Conservation (phyloP, 92 coral and sea anemone genomes). For the Heteractis magnifica region DNA sequence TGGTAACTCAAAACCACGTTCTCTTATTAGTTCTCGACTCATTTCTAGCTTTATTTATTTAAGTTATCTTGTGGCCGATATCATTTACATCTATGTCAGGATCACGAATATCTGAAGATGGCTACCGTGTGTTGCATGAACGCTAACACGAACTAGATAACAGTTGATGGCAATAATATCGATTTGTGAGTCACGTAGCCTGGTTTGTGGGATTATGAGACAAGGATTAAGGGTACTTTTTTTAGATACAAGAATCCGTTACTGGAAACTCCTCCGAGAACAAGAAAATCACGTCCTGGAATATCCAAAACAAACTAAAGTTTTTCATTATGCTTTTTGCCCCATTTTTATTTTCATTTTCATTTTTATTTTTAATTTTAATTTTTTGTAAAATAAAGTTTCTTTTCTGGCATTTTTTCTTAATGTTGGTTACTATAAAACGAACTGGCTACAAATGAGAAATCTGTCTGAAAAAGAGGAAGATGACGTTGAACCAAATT, state of each 20-base stretch:
- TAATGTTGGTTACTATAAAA: too few relatives aligned
- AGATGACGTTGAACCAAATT: not conserved
- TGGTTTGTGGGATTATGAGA: not conserved
- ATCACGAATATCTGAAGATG: not conserved
- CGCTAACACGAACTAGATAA: not conserved
- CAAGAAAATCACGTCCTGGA: too few relatives aligned
- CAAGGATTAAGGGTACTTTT: not conserved
- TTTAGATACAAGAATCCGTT: too few relatives aligned
- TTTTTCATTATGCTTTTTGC: too few relatives aligned
- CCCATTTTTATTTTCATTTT: too few relatives aligned
- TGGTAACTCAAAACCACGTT: slow-evolving; percentile 9
- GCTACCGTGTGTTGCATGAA: not conserved
- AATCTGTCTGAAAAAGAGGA: not conserved
- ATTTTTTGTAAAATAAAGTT: too few relatives aligned
- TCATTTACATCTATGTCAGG: slow-evolving; percentile 1
- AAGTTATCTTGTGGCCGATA: not conserved
- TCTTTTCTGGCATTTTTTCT: too few relatives aligned
- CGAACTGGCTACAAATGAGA: not conserved
- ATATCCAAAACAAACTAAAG: too few relatives aligned
- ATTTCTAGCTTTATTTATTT: slow-evolving; percentile 3
- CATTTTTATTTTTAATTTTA: too few relatives aligned
- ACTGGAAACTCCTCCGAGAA: too few relatives aligned
- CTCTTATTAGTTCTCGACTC: not conserved
- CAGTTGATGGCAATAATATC: not conserved
- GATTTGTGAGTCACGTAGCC: not conserved